Evolutionary conservation across 1,140 invertebrate species (phyloP).

Genomic region (Aphaenogaster ashmeadi): DNA sequence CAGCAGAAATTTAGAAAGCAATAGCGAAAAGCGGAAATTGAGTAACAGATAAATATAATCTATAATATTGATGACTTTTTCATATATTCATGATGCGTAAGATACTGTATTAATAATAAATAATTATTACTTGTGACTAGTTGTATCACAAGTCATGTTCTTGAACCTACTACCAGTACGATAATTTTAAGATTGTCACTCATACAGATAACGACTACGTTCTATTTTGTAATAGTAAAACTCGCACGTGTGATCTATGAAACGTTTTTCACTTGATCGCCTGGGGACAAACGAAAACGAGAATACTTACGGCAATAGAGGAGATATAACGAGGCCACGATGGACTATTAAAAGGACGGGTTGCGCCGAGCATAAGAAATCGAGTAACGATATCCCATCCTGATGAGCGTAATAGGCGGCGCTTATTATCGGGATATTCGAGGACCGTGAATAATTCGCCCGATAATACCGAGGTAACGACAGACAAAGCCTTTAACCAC

Average conservation of each 20-base stretch:
- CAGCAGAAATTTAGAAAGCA: slow-evolving; percentile 48
- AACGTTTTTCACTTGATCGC: slow-evolving; percentile 8
- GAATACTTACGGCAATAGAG: slow-evolving; percentile 13
- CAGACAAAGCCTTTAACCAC: slow-evolving; percentile 57
- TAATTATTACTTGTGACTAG: background rate
- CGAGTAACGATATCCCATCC: slow-evolving; percentile 65
- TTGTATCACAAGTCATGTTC: background rate
- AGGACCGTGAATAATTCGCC: slow-evolving; percentile 78
- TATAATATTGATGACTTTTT: background rate
- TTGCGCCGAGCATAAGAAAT: slow-evolving; percentile 60
- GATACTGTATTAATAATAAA: background rate
- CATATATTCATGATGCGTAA: background rate
- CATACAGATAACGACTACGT: background rate
- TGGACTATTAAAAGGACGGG: slow-evolving; percentile 17
- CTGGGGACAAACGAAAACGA: slow-evolving; percentile 29
- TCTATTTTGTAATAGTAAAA: slow-evolving; percentile 28
- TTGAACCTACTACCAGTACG: slow-evolving; percentile 19
- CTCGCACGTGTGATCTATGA: background rate
- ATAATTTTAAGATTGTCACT: slow-evolving; percentile 19
- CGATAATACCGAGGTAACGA: slow-evolving; percentile 79
- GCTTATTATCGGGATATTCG: slow-evolving; percentile 84
- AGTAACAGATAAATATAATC: slow-evolving; percentile 25
- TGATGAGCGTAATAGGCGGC: slow-evolving; percentile 75
- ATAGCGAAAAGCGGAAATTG: slow-evolving; percentile 28
- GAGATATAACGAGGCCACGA: slow-evolving; percentile 47